A percentile compares a stretch with the other conserved stretches of the same genome.
Conservation (phyloP, 1,140 invertebrate species). For the Linepithema humile region DNA sequence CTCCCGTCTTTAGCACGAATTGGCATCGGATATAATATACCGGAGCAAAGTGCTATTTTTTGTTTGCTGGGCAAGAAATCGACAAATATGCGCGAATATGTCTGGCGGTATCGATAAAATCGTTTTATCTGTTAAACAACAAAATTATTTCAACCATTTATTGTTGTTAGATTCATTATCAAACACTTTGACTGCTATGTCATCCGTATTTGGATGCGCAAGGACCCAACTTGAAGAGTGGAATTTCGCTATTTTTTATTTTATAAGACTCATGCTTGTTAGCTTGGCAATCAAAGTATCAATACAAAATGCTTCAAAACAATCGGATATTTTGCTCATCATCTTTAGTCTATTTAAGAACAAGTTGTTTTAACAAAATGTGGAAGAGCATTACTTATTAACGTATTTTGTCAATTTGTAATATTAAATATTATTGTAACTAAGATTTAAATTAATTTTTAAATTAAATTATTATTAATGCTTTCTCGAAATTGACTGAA, state of each 20-base stretch:
- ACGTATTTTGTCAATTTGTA: neutral
- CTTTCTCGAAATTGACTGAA: neutral
- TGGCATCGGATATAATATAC: conserved; percentile 86
- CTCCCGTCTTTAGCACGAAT: conserved; percentile 84
- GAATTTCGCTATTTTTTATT: too few species aligned
- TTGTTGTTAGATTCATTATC: neutral
- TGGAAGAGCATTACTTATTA: neutral
- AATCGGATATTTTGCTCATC: neutral
- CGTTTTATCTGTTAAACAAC: conserved; percentile 84
- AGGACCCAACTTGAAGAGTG: too few species aligned
- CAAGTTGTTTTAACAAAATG: too few species aligned
- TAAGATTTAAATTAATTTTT: neutral
- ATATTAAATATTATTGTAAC: neutral
- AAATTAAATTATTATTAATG: neutral
- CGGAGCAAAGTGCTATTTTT: conserved; percentile 83
- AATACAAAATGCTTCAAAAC: neutral
- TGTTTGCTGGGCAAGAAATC: conserved; percentile 84
- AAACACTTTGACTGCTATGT: too few species aligned
- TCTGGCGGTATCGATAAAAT: conserved; percentile 85
- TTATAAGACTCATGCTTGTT: too few species aligned
- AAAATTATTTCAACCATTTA: neutral
- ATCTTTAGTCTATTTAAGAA: too few species aligned
- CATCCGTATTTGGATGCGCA: too few species aligned
- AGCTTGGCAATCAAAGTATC: too few species aligned
- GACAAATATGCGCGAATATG: conserved; percentile 84